phyloP scores from a whole-genome alignment of 2,888 invertebrate species.

The Neoitamus cyanurus region DNA sequence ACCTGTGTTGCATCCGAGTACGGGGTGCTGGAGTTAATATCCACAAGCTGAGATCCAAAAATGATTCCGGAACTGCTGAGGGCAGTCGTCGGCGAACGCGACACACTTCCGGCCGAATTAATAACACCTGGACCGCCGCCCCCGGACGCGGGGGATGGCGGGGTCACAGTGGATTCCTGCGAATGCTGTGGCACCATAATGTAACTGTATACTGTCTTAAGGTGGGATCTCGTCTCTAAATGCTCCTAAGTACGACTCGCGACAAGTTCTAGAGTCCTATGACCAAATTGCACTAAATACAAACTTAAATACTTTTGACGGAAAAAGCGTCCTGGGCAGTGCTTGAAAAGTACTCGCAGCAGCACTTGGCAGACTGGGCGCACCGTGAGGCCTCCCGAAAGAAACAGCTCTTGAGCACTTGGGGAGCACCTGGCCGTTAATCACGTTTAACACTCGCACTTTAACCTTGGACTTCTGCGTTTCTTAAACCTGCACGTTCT shows the following conservation, averaged over 20 bases:
- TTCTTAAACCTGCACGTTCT: constrained; percentile 21
- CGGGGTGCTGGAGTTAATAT: constrained; percentile 91
- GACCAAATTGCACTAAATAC: not conserved
- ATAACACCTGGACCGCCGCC: constrained; percentile 48
- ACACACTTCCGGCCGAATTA: constrained; percentile 39
- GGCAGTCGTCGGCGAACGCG: constrained; percentile 8
- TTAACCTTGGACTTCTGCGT: constrained; percentile 28
- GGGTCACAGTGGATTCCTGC: constrained; percentile 57
- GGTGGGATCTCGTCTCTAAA: not conserved
- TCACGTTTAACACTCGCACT: constrained; percentile 26
- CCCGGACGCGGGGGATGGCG: constrained; percentile 54
- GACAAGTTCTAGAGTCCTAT: not conserved
- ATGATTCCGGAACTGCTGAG: constrained; percentile 66
- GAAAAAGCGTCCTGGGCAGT: not conserved
- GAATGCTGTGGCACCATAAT: constrained; percentile 60
- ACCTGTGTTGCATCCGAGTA: constrained; percentile 99
- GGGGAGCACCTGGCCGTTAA: not conserved
- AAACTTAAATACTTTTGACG: not conserved
- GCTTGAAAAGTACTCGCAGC: not conserved
- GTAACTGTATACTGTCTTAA: not conserved
- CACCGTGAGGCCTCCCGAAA: not conserved
- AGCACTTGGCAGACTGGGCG: not conserved
- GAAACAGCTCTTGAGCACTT: not conserved
- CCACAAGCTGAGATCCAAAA: constrained; percentile 92
- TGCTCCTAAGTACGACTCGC: not conserved